Evolutionary conservation across 2,888 invertebrate genomes (phyloP).

Genomic region (Phasia obesa): DNA sequence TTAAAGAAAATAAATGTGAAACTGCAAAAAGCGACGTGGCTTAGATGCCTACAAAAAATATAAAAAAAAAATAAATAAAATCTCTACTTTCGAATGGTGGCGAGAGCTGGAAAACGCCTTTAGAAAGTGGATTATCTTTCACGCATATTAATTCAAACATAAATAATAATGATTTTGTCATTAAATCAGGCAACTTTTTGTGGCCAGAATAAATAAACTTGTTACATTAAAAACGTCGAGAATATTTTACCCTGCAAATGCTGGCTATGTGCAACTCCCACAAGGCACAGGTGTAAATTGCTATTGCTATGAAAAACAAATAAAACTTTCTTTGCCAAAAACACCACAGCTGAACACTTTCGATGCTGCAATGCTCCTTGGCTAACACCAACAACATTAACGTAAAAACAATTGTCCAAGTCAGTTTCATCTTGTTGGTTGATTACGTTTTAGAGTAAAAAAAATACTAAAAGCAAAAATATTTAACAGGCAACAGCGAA

Average conservation of each 20-base stretch:
- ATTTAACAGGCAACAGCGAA: constrained; percentile 23
- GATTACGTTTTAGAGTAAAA: constrained; percentile 63
- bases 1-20: constrained; percentile 40
- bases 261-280: constrained; percentile 4
- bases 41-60: constrained; percentile 23
- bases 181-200: constrained; percentile 72
- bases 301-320: constrained; percentile 25
- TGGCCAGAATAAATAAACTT: constrained; percentile 44
- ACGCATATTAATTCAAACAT: constrained; percentile 75
- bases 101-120: constrained; percentile 8
- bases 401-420: constrained; percentile 64
- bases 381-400: constrained; percentile 34
- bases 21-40: constrained; percentile 11
- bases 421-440: constrained; percentile 60
- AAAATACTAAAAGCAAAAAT: constrained; percentile 30
- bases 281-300: constrained; percentile 69
- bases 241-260: constrained; percentile 2
- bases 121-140: constrained; percentile 71
- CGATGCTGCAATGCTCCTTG: constrained; percentile 14
- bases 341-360: constrained; percentile 56
- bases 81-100: background rate
- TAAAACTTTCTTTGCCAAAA: constrained; percentile 16
- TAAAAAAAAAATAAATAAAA: background rate
- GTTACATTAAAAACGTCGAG: background rate
- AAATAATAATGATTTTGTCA: constrained; percentile 75